Conservation (phyloP, 1,140 invertebrate genomes). For the Telenomus remus region DNA sequence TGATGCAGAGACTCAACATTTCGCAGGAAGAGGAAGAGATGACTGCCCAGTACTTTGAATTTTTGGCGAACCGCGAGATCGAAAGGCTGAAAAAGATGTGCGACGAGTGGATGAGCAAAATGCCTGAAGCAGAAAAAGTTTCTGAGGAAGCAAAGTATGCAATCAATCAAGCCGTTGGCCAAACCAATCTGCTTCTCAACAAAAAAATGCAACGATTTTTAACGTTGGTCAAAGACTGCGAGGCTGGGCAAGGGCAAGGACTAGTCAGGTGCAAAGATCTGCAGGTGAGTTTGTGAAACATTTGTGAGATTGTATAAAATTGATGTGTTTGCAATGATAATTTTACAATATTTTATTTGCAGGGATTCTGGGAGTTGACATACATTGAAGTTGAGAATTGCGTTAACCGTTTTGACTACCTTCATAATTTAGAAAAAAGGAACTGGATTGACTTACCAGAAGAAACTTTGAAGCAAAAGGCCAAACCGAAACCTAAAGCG, state of each 20-base stretch:
- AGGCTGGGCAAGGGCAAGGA: constrained; percentile 77
- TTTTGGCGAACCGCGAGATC: constrained; percentile 74
- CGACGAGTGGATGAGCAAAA: constrained; percentile 70
- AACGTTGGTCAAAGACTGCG: constrained; percentile 80
- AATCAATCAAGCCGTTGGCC: constrained; percentile 81
- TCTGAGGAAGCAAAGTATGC: constrained; percentile 76
- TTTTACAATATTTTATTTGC: not conserved
- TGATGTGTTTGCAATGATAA: not conserved
- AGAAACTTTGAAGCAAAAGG: constrained; percentile 42
- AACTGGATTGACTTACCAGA: constrained; percentile 77
- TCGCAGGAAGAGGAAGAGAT: constrained; percentile 71
- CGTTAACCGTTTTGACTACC: constrained; percentile 75
- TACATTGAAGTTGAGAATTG: constrained; percentile 80
- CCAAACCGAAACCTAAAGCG: not conserved
- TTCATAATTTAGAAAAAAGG: constrained; percentile 72
- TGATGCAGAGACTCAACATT: constrained; percentile 68
- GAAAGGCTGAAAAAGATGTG: constrained; percentile 71
- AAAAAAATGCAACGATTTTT: constrained; percentile 83
- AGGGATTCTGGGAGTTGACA: constrained; percentile 88
- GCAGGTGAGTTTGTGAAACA: constrained; percentile 55
- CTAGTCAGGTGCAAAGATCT: constrained; percentile 80
- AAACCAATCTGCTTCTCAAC: constrained; percentile 80
- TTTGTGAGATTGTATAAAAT: not conserved
- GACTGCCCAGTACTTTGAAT: constrained; percentile 76
- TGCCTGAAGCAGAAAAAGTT: constrained; percentile 48